phyloP scores from a whole-genome alignment of 2,797 vertebrate genomes.

The Onychomys torridus region DNA sequence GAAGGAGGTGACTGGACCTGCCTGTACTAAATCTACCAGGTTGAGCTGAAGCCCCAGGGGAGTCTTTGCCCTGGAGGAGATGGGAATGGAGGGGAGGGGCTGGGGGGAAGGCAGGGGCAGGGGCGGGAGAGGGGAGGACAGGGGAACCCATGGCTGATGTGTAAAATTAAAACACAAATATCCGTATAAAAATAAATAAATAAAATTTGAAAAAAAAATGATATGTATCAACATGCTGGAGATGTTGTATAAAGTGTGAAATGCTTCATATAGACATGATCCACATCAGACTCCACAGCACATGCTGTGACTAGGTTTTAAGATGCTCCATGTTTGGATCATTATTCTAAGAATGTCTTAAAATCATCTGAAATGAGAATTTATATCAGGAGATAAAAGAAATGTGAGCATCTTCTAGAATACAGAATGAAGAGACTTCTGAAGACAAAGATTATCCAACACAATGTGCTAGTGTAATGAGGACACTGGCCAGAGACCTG shows the following conservation, averaged over 20 bases:
- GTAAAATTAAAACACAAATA: no score
- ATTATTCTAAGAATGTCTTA: neutral
- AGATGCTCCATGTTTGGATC: neutral
- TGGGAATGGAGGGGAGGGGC: no score
- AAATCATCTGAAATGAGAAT: neutral
- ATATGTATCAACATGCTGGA: neutral
- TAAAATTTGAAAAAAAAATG: no score
- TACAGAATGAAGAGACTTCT: neutral
- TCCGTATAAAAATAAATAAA: no score
- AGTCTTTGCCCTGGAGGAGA: no score
- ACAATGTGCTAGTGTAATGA: neutral
- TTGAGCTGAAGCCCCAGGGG: no score
- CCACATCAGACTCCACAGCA: neutral
- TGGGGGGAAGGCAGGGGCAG: no score
- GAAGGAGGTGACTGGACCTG: no score
- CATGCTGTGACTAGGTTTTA: neutral
- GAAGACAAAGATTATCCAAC: neutral
- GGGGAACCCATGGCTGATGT: no score
- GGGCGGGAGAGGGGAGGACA: no score
- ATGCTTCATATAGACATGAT: neutral
- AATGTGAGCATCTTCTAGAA: neutral
- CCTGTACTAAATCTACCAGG: no score
- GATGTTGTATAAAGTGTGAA: neutral
- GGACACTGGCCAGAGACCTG: neutral
- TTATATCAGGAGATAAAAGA: neutral